Evolutionary conservation across 2,797 vertebrate species (phyloP).

Genomic region (Anguilla anguilla): DNA sequence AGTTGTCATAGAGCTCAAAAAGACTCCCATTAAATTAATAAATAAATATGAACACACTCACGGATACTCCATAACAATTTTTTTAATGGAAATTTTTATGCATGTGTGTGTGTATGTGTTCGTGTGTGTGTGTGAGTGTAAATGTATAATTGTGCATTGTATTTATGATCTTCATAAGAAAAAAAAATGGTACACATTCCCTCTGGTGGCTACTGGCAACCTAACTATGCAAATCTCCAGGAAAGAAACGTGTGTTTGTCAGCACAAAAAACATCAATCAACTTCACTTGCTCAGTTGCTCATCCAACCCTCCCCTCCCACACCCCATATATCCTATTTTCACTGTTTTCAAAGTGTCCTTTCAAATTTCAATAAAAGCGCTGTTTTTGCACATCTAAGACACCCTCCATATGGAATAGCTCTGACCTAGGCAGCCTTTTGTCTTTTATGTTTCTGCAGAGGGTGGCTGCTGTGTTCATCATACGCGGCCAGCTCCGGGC

Average conservation of each 20-base stretch:
- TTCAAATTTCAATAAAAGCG: slow-evolving; percentile 26
- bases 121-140: background rate
- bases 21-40: too few relatives aligned
- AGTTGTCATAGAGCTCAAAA: too few relatives aligned
- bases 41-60: too few relatives aligned
- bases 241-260: background rate
- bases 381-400: slow-evolving; percentile 17
- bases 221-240: background rate
- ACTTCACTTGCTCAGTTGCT: background rate
- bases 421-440: slow-evolving; percentile 15
- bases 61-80: too few relatives aligned
- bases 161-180: background rate
- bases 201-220: background rate
- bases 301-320: background rate
- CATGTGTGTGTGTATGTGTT: background rate
- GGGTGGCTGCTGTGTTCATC: background rate
- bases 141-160: background rate
- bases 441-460: slow-evolving; percentile 19
- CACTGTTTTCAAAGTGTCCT: slow-evolving; percentile 6
- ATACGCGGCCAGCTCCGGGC: background rate
- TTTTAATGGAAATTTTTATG: background rate
- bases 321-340: background rate
- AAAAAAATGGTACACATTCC: background rate
- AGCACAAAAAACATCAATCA: background rate
- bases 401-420: slow-evolving; percentile 23